Evolutionary conservation across 2,888 invertebrate genomes (phyloP), one percentile per base, ranked within the genome.

Genomic region (Noctua janthina): DNA sequence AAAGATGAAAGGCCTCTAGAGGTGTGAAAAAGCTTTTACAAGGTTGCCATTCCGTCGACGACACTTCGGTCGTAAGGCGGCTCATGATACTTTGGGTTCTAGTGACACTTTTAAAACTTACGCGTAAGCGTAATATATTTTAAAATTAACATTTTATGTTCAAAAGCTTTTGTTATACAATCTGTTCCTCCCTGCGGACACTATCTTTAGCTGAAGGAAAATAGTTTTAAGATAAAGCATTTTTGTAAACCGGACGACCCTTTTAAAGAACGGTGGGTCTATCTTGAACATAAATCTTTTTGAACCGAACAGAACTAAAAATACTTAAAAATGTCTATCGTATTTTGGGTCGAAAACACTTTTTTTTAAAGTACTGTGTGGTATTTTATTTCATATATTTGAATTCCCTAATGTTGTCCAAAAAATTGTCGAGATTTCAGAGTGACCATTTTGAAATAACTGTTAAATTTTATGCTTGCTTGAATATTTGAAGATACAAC

Each of bases 1-100:
- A 83, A 87, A 83, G 86, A 83, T 87, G 87, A 86, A 89, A 86
- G 81, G 68, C 81, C 70, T 84, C 66, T 82, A 73, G 84, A 86
- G 85, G 89, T 83, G 86, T 90, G 86, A 89, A 89, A 83, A 88
- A 81, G 86, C 84, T 85, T 88, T 81, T 84, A 88, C 80, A 87
- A 85, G 87, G 88, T 89, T 85, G 87, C 78, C 78, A 83, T 79
- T 74, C 70, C 67, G 69, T 87, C 86, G 82, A 83, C 77, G 83
- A 76, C 71, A 74, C 81, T 85, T 79, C 56, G 74, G 67, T 71
- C 56, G 68, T 74, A 71, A 87, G 77, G 54, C 51, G 54, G 77
- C 66, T 81, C 68, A 82, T 39, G 74, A 74, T 74, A 78, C 71
- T 78, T n/a, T 59, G 49, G 66, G 56, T 69, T 78, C 17, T 70